Evolutionary conservation across 2,888 invertebrate genomes (phyloP).

Genomic region (Limulus polyphemus): DNA sequence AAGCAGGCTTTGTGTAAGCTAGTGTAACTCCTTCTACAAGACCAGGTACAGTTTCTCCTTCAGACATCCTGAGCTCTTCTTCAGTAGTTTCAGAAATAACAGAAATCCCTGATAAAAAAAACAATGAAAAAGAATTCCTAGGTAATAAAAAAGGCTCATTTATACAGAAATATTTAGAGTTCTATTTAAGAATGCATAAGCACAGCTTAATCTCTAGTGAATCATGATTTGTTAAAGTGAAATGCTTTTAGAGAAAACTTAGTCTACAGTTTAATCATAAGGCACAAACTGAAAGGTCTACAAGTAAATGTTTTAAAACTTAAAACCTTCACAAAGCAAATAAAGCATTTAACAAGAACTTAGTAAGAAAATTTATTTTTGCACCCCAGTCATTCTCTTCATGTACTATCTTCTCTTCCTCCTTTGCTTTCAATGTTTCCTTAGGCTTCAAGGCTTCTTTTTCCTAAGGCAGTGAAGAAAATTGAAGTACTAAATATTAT

Average conservation of each 20-base stretch:
- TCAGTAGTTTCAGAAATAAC: slow-evolving; percentile 55
- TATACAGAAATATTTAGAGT: slow-evolving; percentile 1
- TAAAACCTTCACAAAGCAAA: too few species aligned
- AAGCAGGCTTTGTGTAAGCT: slow-evolving; percentile 51
- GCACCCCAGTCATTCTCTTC: slow-evolving; percentile 86
- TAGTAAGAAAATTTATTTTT: slow-evolving; percentile 8
- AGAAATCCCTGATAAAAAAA: slow-evolving; percentile 35
- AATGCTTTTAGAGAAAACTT: too few species aligned
- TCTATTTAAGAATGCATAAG: slow-evolving; percentile 1
- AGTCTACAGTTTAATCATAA: too few species aligned
- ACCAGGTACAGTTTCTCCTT: slow-evolving; percentile 33
- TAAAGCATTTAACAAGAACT: too few species aligned
- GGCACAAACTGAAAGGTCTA: too few species aligned
- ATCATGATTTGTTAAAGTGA: too few species aligned
- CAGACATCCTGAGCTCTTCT: slow-evolving; percentile 33
- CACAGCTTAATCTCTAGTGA: not conserved
- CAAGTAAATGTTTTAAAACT: too few species aligned
- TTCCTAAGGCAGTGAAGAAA: slow-evolving; percentile 36
- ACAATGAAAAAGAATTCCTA: not conserved
- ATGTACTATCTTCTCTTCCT: slow-evolving; percentile 51
- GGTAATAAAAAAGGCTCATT: not conserved
- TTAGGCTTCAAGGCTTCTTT: slow-evolving; percentile 44
- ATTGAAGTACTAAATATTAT: too few species aligned
- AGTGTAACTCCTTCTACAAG: slow-evolving; percentile 46
- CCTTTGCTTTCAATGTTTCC: slow-evolving; percentile 39